phyloP scores from a whole-genome alignment of 2,797 vertebrate genomes.

The Syndactyla subalaris region DNA sequence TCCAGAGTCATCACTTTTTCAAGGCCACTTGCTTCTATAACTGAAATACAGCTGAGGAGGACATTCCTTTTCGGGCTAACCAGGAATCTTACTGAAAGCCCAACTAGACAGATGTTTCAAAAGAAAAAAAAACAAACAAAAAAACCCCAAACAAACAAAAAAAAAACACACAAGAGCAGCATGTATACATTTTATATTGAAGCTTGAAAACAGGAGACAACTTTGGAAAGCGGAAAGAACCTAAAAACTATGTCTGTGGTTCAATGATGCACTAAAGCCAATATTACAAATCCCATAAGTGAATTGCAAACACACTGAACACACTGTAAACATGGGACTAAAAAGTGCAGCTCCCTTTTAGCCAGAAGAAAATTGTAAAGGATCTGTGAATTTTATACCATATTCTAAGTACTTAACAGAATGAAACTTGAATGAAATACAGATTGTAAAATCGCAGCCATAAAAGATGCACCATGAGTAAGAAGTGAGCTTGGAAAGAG shows the following conservation, averaged over 20 bases:
- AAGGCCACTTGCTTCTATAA: neutral
- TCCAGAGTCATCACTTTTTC: neutral
- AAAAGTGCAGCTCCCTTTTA: neutral
- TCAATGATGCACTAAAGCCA: neutral
- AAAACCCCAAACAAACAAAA: neutral
- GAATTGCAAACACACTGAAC: neutral
- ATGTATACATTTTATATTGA: neutral
- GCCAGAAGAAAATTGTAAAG: neutral
- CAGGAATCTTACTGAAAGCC: neutral
- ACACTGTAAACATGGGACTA: neutral
- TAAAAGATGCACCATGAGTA: neutral
- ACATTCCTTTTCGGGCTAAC: neutral
- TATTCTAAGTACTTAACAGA: neutral
- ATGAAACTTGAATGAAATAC: neutral
- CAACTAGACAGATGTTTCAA: neutral
- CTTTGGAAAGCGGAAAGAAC: neutral
- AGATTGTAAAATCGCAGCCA: neutral
- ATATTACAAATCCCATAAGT: neutral
- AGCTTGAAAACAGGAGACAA: neutral
- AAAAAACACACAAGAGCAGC: neutral
- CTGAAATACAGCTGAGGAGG: neutral
- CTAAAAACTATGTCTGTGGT: neutral
- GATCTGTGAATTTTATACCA: neutral
- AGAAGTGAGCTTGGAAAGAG: neutral
- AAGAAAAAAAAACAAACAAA: neutral